Evolutionary conservation across 2,888 invertebrate species (phyloP).

Genomic region (Tenthredo livida): DNA sequence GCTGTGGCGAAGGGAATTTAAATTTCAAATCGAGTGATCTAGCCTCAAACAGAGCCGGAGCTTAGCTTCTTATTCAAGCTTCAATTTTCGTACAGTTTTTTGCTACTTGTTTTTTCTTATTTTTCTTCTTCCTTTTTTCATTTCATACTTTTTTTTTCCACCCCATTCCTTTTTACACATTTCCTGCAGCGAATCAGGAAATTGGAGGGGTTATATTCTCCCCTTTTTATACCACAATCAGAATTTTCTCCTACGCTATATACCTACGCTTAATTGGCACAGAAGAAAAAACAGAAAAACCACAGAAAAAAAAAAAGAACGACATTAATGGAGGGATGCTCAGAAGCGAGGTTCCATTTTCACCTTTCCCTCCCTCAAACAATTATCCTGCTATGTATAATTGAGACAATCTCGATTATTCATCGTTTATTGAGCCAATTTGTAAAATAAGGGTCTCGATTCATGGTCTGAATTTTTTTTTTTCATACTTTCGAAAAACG

Average conservation of each 20-base stretch:
- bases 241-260: not conserved
- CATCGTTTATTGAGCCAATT: not conserved
- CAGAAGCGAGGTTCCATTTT: not conserved
- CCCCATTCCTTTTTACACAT: not conserved
- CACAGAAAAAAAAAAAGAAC: not conserved
- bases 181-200: not conserved
- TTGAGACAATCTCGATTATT: not conserved
- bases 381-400: not conserved
- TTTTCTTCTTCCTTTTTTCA: not conserved
- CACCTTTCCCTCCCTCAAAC: not conserved
- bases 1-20: conserved; percentile 17
- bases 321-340: not conserved
- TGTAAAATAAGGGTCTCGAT: not conserved
- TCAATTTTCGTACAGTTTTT: conserved; percentile 1
- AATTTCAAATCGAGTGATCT: conserved; percentile 42
- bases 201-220: not conserved
- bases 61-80: conserved; percentile 18
- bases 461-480: not conserved
- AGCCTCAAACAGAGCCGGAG: conserved; percentile 21
- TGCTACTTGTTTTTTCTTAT: not conserved
- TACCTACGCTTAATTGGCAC: not conserved
- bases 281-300: not conserved
- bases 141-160: not conserved
- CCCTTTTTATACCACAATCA: not conserved
- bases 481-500: not conserved